Base-by-base conservation (phyloP, 2,888 invertebrate genomes). In the Hemithea aestivaria region DNA sequence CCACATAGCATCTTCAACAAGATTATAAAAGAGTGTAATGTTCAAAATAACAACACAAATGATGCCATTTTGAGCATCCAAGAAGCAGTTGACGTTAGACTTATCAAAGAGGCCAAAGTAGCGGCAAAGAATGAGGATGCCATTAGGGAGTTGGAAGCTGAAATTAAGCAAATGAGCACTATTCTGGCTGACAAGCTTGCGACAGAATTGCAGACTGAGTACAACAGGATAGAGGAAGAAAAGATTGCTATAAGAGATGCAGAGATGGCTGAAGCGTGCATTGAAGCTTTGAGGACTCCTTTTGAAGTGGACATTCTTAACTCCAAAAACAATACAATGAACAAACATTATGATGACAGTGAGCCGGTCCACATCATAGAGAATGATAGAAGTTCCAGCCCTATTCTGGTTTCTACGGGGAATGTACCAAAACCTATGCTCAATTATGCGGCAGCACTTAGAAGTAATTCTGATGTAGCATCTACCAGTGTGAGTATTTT, bases 31-130 rank as follows among this genome's bases (percentile, higher is more conserved):
- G 82, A 81, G 30, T 78, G 77, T 45, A 79, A 79, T 61, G 69
- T 82, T 9, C 77, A 77, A 29, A 67, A 57, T 43, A 81, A 73
- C 40, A 73, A 73, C 33, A 65, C 74, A 32, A 72, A 66, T 58
- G 78, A 87, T 65, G 87, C 84, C 26, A 84, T 87, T 50, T 48
- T 87, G 26, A 63, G 51, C 33, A 83, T 87, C 41, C 87, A 87
- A 40, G 76, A 83, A 56, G 82, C 83, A 35, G 84, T 87, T 8
- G 71, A 84, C 55, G 51, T 66, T 6, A 70, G 81, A 58, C 70
- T 88, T 30, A 47, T 65, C 2, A 70, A 66, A 40, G 87, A 87
- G 63, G 87, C 84, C 7, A 71, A 66, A 51, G 58, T 78, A 40
- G 84, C 85, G 27, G 78, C 81, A 1, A 76, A 73, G 53, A 80